phyloP scores from a whole-genome alignment of 2,888 invertebrate species.

The Copidosoma aretas region DNA sequence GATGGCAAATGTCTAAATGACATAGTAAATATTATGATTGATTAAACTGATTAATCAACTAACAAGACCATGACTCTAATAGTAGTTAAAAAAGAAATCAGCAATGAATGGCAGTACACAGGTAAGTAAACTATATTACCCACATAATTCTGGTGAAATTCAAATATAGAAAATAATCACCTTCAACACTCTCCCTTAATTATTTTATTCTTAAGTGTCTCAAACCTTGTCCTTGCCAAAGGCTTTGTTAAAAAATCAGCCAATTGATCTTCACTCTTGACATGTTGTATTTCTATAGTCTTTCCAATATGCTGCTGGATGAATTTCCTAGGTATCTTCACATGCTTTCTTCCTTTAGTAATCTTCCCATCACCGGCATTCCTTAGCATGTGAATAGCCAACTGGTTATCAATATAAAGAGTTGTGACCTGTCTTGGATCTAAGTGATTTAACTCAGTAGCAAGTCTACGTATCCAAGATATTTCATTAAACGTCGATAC shows the following conservation, averaged over 20 bases:
- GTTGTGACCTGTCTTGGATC: conserved; percentile 42
- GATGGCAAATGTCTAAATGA: no score
- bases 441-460: conserved; percentile 42
- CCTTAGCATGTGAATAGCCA: conserved; percentile 50
- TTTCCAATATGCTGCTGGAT: conserved; percentile 48
- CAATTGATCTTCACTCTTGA: conserved; percentile 46
- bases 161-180: conserved; percentile 13
- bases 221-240: conserved; percentile 39
- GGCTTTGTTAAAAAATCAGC: conserved; percentile 49
- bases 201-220: conserved; percentile 40
- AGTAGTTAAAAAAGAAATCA: no score
- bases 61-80: no score
- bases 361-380: conserved; percentile 49
- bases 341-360: conserved; percentile 50
- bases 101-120: no score
- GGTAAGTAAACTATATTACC: no score
- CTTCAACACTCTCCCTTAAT: conserved; percentile 46
- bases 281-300: conserved; percentile 44
- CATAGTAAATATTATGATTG: no score
- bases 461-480: conserved; percentile 49
- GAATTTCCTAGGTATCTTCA: conserved; percentile 44
- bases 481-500: conserved; percentile 49
- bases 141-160: no score
- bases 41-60: no score
- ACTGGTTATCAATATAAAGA: conserved; percentile 47